Base-by-base conservation (phyloP, 2,888 invertebrate genomes). In the Xylocampa areola region DNA sequence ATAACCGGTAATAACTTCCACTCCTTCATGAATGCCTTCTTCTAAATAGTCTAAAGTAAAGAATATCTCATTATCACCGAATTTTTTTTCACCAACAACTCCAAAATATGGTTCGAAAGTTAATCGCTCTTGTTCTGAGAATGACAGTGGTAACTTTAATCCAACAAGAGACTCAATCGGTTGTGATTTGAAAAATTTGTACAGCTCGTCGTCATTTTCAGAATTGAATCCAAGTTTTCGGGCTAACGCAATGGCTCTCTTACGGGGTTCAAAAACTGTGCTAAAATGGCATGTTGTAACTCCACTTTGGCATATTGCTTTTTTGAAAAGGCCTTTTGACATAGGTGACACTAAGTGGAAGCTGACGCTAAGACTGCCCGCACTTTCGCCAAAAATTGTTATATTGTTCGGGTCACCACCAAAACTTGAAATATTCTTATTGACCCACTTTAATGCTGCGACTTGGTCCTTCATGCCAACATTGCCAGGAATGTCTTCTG, bases 1-100 rank as follows among this genome's bases (percentile, higher is more conserved):
- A 2, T 95, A 83, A 4, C 97, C 97, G 10, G 95, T 90, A 81
- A 97, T 95, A 83, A 96, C 94, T 0, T 97, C 96, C 0, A 96
- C 90, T n/a, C 73, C 83, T 41, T 83, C 76, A 27, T 95, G 87
- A 11, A 89, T 88, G n/a, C 95, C 95, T 11, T 89, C 82, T 27
- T 94, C 87, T 21, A 66, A 47, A 0, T 80, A 43, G 14, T 84
- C 71, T n/a, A 79, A 82, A n/a, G 70, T 67, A 57, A 79, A 86
- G 66, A 82, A 88, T 39, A 73, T 75, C 48, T 87, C 86, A 7
- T 68, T 77, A 4, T 70, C 49, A 0, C 59, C 81, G 53, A 86
- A 85, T 23, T 76, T 23, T 27, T 80, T 79, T 68, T 88, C 88
- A 54, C 65, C 69, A 2, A 77, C 79, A 2, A 85, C 40, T 30